Evolutionary conservation across 2,797 vertebrate genomes (phyloP).

Genomic region (Acrossocheilus wenchowensis): DNA sequence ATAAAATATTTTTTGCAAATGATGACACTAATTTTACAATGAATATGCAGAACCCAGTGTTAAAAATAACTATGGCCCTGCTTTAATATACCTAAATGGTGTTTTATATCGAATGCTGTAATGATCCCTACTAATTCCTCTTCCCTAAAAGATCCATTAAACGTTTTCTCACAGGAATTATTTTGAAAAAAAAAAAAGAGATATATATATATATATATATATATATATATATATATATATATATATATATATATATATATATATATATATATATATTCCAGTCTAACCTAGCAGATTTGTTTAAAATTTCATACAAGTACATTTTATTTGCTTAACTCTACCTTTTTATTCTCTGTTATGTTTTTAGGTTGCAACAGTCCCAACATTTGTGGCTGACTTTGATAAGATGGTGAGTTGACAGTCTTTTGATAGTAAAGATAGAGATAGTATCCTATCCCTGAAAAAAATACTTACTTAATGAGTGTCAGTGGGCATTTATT

Average conservation of each 20-base stretch:
- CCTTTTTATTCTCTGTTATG: slow-evolving; percentile 28
- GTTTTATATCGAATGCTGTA: slow-evolving; percentile 15
- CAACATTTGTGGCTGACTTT: slow-evolving; percentile 76
- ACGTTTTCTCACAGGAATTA: slow-evolving; percentile 28
- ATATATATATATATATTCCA: neutral
- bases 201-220: too few relatives aligned
- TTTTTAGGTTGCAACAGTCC: slow-evolving; percentile 64
- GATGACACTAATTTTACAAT: slow-evolving; percentile 1
- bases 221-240: too few relatives aligned
- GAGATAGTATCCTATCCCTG: neutral
- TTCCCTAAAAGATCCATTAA: slow-evolving; percentile 45
- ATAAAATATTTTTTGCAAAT: neutral
- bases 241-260: too few relatives aligned
- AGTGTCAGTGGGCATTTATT: neutral
- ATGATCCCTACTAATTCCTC: slow-evolving; percentile 50
- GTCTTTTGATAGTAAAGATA: neutral
- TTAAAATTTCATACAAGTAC: slow-evolving; percentile 16
- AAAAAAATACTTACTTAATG: neutral
- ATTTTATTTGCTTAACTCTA: slow-evolving; percentile 28
- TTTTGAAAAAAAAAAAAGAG: neutral
- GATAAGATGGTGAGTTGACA: slow-evolving; percentile 77
- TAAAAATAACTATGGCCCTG: neutral
- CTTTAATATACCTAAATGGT: slow-evolving; percentile 29
- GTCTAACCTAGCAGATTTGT: slow-evolving; percentile 25
- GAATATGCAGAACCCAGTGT: neutral